These are phyloP conservation scores for Conomelus anceps DNA, from an alignment of 2,888 invertebrate species.

Conservation along the genomic window DNA sequence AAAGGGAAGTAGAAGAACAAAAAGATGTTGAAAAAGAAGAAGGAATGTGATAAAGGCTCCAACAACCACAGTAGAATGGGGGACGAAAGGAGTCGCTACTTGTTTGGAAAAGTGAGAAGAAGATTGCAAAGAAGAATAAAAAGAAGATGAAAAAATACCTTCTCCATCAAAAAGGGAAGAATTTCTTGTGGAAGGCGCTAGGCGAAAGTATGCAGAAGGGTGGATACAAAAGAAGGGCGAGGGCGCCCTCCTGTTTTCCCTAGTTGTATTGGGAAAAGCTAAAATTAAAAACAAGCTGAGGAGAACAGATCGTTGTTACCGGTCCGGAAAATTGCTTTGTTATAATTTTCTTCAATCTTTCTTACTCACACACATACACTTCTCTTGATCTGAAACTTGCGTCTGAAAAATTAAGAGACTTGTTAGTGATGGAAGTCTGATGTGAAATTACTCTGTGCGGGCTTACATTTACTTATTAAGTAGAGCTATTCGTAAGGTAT, in stretches of 20 bases:
- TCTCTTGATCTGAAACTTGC: background rate
- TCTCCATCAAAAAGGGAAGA: background rate
- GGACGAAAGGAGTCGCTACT: background rate
- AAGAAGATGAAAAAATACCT: too few relatives aligned
- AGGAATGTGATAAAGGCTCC: background rate
- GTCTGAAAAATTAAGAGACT: background rate
- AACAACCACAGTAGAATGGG: background rate
- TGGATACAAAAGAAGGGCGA: background rate
- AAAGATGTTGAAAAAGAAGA: background rate
- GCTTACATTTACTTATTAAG: too few relatives aligned
- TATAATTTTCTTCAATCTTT: background rate
- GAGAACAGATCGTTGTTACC: background rate
- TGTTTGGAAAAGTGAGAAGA: background rate
- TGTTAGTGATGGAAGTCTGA: background rate
- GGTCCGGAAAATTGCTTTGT: background rate
- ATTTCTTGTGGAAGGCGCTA: background rate
- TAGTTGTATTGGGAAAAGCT: background rate
- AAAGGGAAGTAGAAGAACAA: background rate
- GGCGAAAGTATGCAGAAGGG: background rate
- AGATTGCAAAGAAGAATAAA: background rate
- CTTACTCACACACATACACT: background rate
- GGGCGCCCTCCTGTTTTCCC: background rate
- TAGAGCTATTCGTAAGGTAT: too few relatives aligned
- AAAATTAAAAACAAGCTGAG: background rate
- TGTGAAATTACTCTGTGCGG: background rate